These are phyloP conservation scores for Hypsibius dujardini DNA, from an alignment of 1,140 invertebrate species.

Conservation along the genomic window DNA sequence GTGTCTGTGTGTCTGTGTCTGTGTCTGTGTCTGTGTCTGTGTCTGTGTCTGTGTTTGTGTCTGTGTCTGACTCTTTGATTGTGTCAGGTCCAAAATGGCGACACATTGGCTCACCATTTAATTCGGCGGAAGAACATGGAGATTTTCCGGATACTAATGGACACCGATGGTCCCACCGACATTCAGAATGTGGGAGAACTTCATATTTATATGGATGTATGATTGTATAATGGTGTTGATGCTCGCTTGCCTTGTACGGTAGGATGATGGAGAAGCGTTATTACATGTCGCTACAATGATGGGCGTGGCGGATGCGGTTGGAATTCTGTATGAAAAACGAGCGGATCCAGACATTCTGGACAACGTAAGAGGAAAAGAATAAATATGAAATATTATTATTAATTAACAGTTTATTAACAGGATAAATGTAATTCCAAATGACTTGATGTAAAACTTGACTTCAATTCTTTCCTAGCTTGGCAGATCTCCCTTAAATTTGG, in stretches of 20 bases:
- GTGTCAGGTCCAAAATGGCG: too few species aligned
- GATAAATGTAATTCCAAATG: too few species aligned
- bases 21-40: too few species aligned
- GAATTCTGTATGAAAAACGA: slow-evolving; percentile 79
- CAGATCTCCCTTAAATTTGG: slow-evolving; percentile 83
- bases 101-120: slow-evolving; percentile 1
- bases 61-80: too few species aligned
- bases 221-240: neutral
- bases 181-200: slow-evolving; percentile 54
- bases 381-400: too few species aligned
- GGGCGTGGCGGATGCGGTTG: slow-evolving; percentile 78
- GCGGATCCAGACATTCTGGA: slow-evolving; percentile 82
- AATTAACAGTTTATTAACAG: too few species aligned
- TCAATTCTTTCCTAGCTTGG: slow-evolving; percentile 19
- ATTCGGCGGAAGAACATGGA: slow-evolving; percentile 67
- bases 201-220: slow-evolving; percentile 16
- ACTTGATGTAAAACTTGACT: too few species aligned
- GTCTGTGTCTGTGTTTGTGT: too few species aligned
- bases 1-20: too few species aligned
- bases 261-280: slow-evolving; percentile 74
- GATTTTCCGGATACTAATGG: slow-evolving; percentile 71
- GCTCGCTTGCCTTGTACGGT: slow-evolving; percentile 22
- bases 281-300: slow-evolving; percentile 84
- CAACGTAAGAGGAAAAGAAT: slow-evolving; percentile 71
- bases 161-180: slow-evolving; percentile 74